phyloP scores from a whole-genome alignment of 2,113 vertebrate genomes.

The Irena cyanogastra region DNA sequence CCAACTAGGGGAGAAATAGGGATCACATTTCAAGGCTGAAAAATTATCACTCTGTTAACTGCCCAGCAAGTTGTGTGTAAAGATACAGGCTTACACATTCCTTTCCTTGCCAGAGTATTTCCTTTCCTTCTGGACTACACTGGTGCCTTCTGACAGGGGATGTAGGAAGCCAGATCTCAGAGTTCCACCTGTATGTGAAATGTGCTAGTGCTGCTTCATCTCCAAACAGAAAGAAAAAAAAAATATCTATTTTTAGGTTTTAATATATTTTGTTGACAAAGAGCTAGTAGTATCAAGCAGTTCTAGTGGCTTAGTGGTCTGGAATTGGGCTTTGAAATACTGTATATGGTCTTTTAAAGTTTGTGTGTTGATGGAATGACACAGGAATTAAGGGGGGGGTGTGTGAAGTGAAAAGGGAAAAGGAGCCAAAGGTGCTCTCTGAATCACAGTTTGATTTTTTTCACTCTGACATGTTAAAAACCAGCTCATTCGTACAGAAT shows the following conservation, averaged over 20 bases:
- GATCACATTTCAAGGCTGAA: background rate
- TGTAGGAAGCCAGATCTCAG: background rate
- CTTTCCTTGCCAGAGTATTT: background rate
- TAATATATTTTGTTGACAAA: constrained; percentile 45
- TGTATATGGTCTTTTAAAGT: background rate
- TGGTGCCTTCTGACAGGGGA: background rate
- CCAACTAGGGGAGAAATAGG: background rate
- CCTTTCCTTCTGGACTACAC: background rate
- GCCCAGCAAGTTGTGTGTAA: background rate
- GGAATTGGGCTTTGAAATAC: background rate
- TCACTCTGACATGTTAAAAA: constrained; percentile 21
- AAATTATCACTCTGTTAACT: background rate
- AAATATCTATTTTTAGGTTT: background rate
- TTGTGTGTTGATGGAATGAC: background rate
- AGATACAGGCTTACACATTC: background rate
- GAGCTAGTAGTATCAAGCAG: background rate
- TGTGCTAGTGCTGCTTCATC: background rate
- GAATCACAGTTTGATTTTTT: constrained; percentile 22
- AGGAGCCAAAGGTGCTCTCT: constrained; percentile 13
- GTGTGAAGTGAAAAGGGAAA: background rate
- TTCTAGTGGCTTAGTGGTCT: background rate
- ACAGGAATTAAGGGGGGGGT: background rate
- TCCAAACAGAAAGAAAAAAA: background rate
- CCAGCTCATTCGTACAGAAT: constrained; percentile 12
- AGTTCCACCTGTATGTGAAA: background rate